Conservation (phyloP, 2,797 vertebrate species). For the Brotula barbata region DNA sequence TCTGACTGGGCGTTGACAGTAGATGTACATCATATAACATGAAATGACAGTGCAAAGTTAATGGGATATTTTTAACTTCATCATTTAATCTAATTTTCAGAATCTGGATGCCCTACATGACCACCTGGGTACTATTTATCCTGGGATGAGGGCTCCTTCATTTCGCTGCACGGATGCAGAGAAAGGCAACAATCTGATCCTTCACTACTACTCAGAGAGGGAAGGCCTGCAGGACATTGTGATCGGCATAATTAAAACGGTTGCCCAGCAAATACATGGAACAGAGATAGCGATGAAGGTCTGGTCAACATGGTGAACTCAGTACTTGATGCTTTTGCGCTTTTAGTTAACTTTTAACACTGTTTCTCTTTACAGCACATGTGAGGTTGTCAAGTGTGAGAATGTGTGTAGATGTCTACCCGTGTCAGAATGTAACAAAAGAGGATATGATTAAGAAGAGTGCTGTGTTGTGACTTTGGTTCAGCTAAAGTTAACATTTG, state of each 20-base stretch:
- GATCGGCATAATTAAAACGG: conserved; percentile 98
- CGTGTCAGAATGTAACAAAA: conserved; percentile 32
- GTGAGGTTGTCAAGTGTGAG: conserved; percentile 16
- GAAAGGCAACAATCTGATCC: conserved; percentile 94
- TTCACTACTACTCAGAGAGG: conserved; percentile 98
- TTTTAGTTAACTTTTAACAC: too few relatives aligned
- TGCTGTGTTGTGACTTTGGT: conserved; percentile 26
- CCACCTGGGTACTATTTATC: conserved; percentile 98
- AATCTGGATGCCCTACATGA: conserved; percentile 97
- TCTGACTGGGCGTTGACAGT: too few relatives aligned
- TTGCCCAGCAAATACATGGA: conserved; percentile 97
- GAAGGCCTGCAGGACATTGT: conserved; percentile 99
- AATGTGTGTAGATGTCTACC: conserved; percentile 24
- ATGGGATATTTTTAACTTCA: neutral
- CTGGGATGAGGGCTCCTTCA: conserved; percentile 97
- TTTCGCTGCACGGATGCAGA: conserved; percentile 98
- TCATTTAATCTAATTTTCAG: conserved; percentile 71
- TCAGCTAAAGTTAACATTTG: conserved; percentile 60
- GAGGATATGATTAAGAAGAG: conserved; percentile 28
- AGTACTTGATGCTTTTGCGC: too few relatives aligned
- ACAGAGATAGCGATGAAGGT: conserved; percentile 99
- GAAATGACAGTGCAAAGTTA: neutral
- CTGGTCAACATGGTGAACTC: conserved; percentile 15
- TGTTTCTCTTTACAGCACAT: conserved; percentile 19
- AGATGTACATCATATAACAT: neutral